Conservation (phyloP, 92 coral and sea anemone genomes). For the Siderastrea siderea region DNA sequence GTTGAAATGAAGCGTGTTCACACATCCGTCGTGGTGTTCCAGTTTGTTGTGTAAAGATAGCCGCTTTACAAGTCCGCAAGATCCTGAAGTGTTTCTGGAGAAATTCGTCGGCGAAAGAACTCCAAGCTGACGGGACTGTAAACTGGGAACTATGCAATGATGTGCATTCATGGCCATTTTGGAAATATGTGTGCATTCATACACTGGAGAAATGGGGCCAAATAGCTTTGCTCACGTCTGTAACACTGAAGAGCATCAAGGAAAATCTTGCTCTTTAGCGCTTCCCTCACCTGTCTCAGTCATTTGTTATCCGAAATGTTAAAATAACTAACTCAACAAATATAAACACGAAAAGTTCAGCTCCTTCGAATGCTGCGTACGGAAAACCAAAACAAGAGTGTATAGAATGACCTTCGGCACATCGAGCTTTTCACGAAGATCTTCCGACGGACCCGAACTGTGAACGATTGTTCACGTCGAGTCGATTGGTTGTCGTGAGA, state of each 20-base stretch:
- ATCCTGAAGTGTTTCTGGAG: conserved; percentile 88
- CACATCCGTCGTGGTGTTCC: conserved; percentile 92
- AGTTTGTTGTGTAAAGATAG: conserved; percentile 83
- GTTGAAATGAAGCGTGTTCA: conserved; percentile 95
- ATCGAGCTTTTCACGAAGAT: conserved; percentile 19
- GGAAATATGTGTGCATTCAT: conserved; percentile 16
- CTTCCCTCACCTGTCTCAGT: conserved; percentile 6
- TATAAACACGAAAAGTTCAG: conserved; percentile 16
- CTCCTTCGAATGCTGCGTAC: conserved; percentile 14
- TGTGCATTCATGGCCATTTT: conserved; percentile 34
- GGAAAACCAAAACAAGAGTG: conserved; percentile 16
- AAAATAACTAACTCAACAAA: conserved; percentile 23
- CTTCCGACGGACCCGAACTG: conserved; percentile 38
- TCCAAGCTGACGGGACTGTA: conserved; percentile 93
- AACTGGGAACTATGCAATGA: conserved; percentile 69
- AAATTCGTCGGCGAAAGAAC: conserved; percentile 81
- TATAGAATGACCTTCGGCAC: background rate
- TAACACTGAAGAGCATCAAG: background rate
- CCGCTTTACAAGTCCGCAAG: conserved; percentile 83
- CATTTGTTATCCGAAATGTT: background rate
- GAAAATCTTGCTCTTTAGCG: background rate
- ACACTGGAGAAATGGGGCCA: conserved; percentile 2
- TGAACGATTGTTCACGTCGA: background rate
- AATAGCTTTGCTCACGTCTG: conserved; percentile 6
- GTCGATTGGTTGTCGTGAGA: conserved; percentile 47